phyloP scores from a whole-genome alignment of 2,113 vertebrate species.

The Phrynosoma blainvillii region DNA sequence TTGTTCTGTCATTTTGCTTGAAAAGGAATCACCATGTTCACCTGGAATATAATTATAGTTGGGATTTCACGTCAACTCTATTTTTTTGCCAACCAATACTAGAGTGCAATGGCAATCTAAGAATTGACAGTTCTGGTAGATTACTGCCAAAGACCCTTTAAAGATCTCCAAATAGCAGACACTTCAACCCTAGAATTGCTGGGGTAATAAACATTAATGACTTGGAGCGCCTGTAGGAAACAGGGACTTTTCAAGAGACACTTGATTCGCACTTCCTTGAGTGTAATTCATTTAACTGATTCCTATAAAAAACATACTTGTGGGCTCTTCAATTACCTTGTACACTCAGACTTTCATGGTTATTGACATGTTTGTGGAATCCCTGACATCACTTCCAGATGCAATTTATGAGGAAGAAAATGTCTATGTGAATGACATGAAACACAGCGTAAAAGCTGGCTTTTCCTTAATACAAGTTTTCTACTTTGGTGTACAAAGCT shows the following conservation, averaged over 20 bases:
- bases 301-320: constrained; percentile 36
- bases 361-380: constrained; percentile 34
- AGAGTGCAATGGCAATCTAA: not conserved
- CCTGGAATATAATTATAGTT: not conserved
- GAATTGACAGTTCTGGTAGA: constrained; percentile 29
- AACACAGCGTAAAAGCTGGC: constrained; percentile 1
- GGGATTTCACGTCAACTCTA: not conserved
- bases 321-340: constrained; percentile 34
- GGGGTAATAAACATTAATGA: constrained; percentile 45
- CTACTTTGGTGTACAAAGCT: not conserved
- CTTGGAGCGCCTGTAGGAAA: constrained; percentile 9
- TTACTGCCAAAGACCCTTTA: not conserved
- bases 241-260: constrained; percentile 50
- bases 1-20: not conserved
- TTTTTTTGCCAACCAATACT: constrained; percentile 23
- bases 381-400: not conserved
- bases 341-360: constrained; percentile 19
- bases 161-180: constrained; percentile 29
- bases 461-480: not conserved
- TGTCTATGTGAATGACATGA: constrained; percentile 13
- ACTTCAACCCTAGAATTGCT: constrained; percentile 43
- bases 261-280: constrained; percentile 36
- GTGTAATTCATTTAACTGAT: constrained; percentile 48
- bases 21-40: not conserved
- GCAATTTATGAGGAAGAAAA: not conserved